Conservation (phyloP, 1,140 invertebrate species). For the Coelopa frigida region DNA sequence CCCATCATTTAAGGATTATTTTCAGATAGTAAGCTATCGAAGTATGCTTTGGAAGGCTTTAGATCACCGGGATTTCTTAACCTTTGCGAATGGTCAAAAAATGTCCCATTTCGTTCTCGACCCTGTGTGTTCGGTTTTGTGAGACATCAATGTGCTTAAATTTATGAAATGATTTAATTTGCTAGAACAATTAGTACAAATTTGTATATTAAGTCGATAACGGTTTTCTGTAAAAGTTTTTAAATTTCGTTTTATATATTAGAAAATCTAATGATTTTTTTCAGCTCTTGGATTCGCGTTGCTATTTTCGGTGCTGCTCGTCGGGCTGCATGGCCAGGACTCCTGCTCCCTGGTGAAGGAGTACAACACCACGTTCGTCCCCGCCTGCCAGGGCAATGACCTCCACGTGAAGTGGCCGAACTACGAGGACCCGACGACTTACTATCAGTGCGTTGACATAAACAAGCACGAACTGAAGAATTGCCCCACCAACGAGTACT, state of each 20-base stretch:
- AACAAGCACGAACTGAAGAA: neutral
- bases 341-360: neutral
- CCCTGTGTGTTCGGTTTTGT: too few species aligned
- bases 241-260: neutral
- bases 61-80: too few species aligned
- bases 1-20: too few species aligned
- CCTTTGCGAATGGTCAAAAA: too few species aligned
- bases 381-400: constrained; percentile 4
- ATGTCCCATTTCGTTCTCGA: too few species aligned
- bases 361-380: constrained; percentile 14
- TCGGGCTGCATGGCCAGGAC: constrained; percentile 9
- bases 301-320: constrained; percentile 17
- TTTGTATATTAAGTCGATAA: neutral
- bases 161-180: too few species aligned
- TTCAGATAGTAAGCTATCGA: too few species aligned
- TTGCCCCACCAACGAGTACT: constrained; percentile 1
- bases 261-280: constrained; percentile 19
- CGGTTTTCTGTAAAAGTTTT: neutral
- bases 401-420: constrained; percentile 17
- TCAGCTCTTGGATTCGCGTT: too few species aligned
- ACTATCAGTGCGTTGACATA: constrained; percentile 12
- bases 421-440: constrained; percentile 19
- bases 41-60: too few species aligned
- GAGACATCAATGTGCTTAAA: too few species aligned
- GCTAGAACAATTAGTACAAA: too few species aligned